Evolutionary conservation across 2,113 vertebrate species (phyloP), one percentile per base, ranked within the genome.

Genomic region (Ariopsis seemanni): DNA sequence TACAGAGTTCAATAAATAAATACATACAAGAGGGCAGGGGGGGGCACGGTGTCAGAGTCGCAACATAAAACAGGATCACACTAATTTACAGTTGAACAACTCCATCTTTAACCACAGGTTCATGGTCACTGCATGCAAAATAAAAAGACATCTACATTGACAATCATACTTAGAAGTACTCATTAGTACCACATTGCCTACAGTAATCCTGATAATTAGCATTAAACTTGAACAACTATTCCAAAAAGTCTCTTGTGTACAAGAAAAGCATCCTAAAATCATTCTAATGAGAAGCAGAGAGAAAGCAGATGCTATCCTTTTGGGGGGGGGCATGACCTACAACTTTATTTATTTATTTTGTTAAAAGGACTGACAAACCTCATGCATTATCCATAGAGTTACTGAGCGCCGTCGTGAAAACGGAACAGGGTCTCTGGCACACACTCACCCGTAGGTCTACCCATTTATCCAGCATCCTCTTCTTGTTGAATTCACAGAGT

Each of bases 381-480:
- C 20, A 53, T 53, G 50, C 11, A 27, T 55, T 83, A 53, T 9
- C 25, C 14, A 27, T 82, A 27, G 22, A 14, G 80, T 62, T 82
- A 1, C 18, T n/a, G 25, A 85, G 18, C 34, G 11, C 55, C 30
- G 34, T 1, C 50, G n/a, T 50, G 57, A 65, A 65, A 78, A 63
- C 0, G 34, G 20, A 58, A 17, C 18, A 42, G 55, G 25, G 55
- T 84, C 17, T 10, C 62, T 11, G n/a, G 75, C 2, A 57, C 15
- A 22, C 63, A 96, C 98, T 97, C 91, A 99, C 98, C 95, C 97
- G 95, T 11, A 99, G 95, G 93, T 99, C 98, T 90, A 99, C 98
- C 98, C 98, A 99, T 90, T 99, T 99, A 93, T 99, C 97, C 85
- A 99, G 95, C 83, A 99, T 96, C 48, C 98, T 95, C 52, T 96